These are phyloP conservation scores for Lasioglossum albipes DNA, from an alignment of 1,140 invertebrate genomes.

Conservation along the genomic window DNA sequence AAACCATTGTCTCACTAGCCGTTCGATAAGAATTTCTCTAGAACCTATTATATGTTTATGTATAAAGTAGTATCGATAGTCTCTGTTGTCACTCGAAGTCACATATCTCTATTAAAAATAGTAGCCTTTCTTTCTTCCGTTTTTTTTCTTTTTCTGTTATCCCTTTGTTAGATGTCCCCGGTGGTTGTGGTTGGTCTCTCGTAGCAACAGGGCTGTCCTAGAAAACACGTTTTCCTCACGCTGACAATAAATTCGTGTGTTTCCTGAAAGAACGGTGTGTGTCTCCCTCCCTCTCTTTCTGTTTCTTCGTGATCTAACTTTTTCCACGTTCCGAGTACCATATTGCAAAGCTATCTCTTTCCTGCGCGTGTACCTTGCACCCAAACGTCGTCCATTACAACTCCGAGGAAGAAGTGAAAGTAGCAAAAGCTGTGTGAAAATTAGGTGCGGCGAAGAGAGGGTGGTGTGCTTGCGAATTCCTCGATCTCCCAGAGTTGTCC, in stretches of 20 bases:
- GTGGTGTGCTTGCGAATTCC: neutral
- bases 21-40: constrained; percentile 1
- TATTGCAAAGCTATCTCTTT: constrained; percentile 49
- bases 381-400: constrained; percentile 27
- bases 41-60: neutral
- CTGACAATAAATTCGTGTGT: neutral
- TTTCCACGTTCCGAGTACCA: constrained; percentile 14
- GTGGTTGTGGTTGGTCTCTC: neutral
- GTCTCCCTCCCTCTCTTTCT: no score
- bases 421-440: constrained; percentile 47
- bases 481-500: neutral
- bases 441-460: neutral
- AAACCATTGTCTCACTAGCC: neutral
- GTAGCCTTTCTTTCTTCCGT: neutral
- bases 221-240: neutral
- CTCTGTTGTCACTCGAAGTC: neutral
- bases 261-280: neutral
- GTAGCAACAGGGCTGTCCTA: neutral
- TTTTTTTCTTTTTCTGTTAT: no score
- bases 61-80: neutral
- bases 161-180: no score
- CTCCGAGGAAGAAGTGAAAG: constrained; percentile 34
- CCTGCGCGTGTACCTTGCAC: constrained; percentile 5
- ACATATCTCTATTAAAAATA: neutral
- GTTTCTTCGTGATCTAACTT: no score